These are phyloP conservation scores for Drosophila kohkoa DNA, from an alignment of 1,140 invertebrate species.

Conservation along the genomic window DNA sequence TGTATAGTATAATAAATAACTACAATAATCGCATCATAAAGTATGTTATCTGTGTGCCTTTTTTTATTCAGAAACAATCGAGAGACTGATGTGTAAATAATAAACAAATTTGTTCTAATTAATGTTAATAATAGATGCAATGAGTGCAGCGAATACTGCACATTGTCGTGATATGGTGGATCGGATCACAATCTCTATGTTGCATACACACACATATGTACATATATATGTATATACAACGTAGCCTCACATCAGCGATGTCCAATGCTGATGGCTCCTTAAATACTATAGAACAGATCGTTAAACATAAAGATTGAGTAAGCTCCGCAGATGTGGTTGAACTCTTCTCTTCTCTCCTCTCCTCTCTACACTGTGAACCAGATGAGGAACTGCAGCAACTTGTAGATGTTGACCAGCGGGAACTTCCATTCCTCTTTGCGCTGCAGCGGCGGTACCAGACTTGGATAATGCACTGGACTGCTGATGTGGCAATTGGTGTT, in stretches of 20 bases:
- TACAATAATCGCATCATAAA: too few species aligned
- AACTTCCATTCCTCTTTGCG: slow-evolving; percentile 73
- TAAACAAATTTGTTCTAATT: slow-evolving; percentile 6
- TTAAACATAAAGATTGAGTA: background rate
- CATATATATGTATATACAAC: background rate
- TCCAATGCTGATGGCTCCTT: slow-evolving; percentile 13
- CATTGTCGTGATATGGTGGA: slow-evolving; percentile 18
- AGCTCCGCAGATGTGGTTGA: too few species aligned
- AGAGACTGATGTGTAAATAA: background rate
- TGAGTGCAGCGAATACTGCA: slow-evolving; percentile 1
- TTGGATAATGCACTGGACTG: slow-evolving; percentile 87
- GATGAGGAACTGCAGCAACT: slow-evolving; percentile 86
- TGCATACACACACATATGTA: background rate
- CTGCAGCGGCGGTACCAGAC: slow-evolving; percentile 75
- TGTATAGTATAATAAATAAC: too few species aligned
- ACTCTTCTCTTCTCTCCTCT: too few species aligned
- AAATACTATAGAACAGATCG: slow-evolving; percentile 17
- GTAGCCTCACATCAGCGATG: slow-evolving; percentile 17
- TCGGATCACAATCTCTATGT: slow-evolving; percentile 18
- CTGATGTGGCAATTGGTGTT: slow-evolving; percentile 87
- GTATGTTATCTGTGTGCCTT: background rate
- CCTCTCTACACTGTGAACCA: slow-evolving; percentile 86
- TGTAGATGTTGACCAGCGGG: slow-evolving; percentile 86
- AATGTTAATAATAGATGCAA: slow-evolving; percentile 3
- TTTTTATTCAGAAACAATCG: slow-evolving; percentile 13